These are phyloP conservation scores for Esox masquinongy DNA, from an alignment of 2,797 vertebrate genomes.

Conservation along the genomic window DNA sequence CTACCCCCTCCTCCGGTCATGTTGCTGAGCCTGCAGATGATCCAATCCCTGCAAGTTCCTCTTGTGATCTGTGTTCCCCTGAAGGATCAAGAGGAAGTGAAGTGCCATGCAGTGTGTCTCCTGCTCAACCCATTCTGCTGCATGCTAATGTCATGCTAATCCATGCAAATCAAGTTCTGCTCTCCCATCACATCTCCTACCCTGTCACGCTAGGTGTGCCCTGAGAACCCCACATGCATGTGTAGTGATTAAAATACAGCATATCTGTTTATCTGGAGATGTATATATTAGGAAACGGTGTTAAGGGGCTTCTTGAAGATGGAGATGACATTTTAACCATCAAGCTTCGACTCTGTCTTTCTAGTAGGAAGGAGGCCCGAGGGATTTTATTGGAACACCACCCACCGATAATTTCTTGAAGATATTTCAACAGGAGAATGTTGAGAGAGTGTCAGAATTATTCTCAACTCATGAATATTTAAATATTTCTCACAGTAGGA, in stretches of 20 bases:
- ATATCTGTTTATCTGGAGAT: slow-evolving; percentile 8
- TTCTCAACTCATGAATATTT: not conserved
- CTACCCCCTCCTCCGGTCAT: slow-evolving; percentile 18
- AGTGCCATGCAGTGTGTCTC: slow-evolving; percentile 29
- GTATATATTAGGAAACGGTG: slow-evolving; percentile 22
- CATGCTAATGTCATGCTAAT: slow-evolving; percentile 47
- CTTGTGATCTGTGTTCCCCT: slow-evolving; percentile 28
- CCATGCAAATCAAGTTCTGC: slow-evolving; percentile 45
- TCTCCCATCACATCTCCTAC: slow-evolving; percentile 30
- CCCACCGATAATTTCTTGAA: not conserved
- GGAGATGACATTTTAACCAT: slow-evolving; percentile 30
- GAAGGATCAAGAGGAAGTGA: slow-evolving; percentile 28
- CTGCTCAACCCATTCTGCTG: slow-evolving; percentile 15
- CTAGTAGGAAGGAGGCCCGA: slow-evolving; percentile 21
- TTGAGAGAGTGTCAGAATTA: slow-evolving; percentile 6
- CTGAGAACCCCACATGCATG: slow-evolving; percentile 5
- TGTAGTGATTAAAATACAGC: slow-evolving; percentile 42
- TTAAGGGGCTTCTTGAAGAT: slow-evolving; percentile 40
- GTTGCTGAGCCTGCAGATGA: slow-evolving; percentile 26
- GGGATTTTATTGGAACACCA: slow-evolving; percentile 17
- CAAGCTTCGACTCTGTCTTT: slow-evolving; percentile 20
- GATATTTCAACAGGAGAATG: not conserved
- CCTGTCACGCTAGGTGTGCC: not conserved
- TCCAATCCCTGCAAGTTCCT: slow-evolving; percentile 2
- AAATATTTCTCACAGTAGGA: not conserved